phyloP scores from a whole-genome alignment of 2,888 invertebrate genomes.

The Pyrrhia umbra region DNA sequence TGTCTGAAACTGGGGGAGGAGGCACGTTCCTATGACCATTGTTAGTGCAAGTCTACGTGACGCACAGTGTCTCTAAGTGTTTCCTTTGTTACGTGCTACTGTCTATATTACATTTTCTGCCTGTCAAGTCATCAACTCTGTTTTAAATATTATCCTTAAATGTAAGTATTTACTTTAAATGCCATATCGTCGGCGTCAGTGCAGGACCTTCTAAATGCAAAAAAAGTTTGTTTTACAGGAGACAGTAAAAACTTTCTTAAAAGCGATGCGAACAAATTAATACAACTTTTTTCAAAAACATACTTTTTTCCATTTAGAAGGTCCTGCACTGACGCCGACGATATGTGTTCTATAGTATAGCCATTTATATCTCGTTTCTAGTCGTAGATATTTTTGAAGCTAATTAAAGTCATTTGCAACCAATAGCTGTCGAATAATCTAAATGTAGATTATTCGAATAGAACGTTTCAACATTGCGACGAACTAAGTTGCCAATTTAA shows the following conservation, averaged over 20 bases:
- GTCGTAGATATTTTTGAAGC: neutral
- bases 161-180: neutral
- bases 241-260: too few species aligned
- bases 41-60: constrained; percentile 49
- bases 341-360: too few species aligned
- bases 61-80: constrained; percentile 7
- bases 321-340: too few species aligned
- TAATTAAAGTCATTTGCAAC: neutral
- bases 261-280: too few species aligned
- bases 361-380: too few species aligned
- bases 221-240: too few species aligned
- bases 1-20: constrained; percentile 15
- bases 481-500: neutral
- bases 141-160: neutral
- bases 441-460: neutral
- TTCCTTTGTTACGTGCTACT: constrained; percentile 6
- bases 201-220: too few species aligned
- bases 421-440: neutral
- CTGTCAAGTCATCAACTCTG: neutral
- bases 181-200: too few species aligned
- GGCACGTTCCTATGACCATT: constrained; percentile 39
- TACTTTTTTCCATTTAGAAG: too few species aligned
- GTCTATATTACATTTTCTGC: neutral
- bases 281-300: too few species aligned
- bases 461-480: neutral